phyloP scores from a whole-genome alignment of 2,797 vertebrate genomes.

The Scleropages formosus region DNA sequence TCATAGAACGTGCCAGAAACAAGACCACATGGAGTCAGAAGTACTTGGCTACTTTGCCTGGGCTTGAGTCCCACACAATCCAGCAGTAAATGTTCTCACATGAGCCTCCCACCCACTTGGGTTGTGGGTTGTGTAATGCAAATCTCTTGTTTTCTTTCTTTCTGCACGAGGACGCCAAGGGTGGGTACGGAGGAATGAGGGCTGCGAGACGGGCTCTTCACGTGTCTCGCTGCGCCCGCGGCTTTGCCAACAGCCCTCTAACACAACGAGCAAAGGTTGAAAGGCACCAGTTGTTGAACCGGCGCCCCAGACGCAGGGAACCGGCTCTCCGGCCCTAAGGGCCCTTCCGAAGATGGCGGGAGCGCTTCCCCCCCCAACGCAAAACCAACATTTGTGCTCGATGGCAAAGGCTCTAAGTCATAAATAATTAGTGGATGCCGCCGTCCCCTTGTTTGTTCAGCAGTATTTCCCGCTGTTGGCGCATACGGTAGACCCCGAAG shows the following conservation, averaged over 20 bases:
- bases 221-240: conserved; percentile 25
- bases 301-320: neutral
- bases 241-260: neutral
- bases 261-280: conserved; percentile 44
- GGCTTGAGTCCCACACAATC: conserved; percentile 21
- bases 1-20: neutral
- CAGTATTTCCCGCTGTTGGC: conserved; percentile 38
- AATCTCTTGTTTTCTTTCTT: conserved; percentile 36
- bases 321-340: too few species aligned
- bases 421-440: conserved; percentile 22
- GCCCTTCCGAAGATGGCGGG: neutral
- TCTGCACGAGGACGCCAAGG: conserved; percentile 34
- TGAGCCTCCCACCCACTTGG: conserved; percentile 24
- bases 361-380: neutral
- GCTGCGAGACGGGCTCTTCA: conserved; percentile 42
- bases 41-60: neutral
- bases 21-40: conserved; percentile 25
- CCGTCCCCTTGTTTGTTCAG: conserved; percentile 45
- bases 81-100: conserved; percentile 26
- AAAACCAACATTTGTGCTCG: conserved; percentile 27
- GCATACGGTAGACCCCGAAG: conserved; percentile 41
- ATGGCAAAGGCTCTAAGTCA: conserved; percentile 46
- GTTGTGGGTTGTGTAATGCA: conserved; percentile 39
- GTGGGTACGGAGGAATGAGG: conserved; percentile 40
- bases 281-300: conserved; percentile 36